Base-by-base conservation (phyloP, 1,140 invertebrate species). In the Cecropterus lyciades region DNA sequence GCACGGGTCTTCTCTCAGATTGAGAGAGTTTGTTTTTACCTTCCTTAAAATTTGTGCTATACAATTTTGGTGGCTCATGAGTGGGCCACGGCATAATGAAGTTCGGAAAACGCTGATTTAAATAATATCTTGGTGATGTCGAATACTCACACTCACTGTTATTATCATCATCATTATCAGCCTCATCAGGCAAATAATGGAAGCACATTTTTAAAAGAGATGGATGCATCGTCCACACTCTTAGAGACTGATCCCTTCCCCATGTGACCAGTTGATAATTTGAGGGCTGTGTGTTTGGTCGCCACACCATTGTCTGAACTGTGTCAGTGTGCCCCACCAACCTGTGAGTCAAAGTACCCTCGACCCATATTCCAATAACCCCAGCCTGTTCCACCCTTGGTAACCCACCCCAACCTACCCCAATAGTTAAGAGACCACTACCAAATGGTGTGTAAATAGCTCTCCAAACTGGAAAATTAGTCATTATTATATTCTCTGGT, bases 291-390 rank as follows among this genome's bases (percentile, higher is more conserved):
- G 92, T 91, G 83, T 95, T 94, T 43, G 95, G 94, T 65, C 97
- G 94, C 98, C 98, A 99, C 72, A 97, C 97, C 95, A 99, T 99
- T 79, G 99, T 98, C 37, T 99, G 92, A 33, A 99, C 97, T 37
- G 98, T 97, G 93, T 99, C 98, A 1, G 96, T 96, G 82, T 99
- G 98, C 0, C 98, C 98, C 37, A 97, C 95, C 92, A 99, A 98
- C 52, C 90, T 82, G 55, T 92, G 90, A 11, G 85, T 87, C 43
- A 93, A 73, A 9, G 82, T 70, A 6, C 90, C 89, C 10, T 84
- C 83, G 13, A 92, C 89, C 92, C 92, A 93, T 16, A 93, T 90
- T 9, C 90, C 92, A 46, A 93, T 91, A 0, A 92, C 91, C 4
- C 92, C 92, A 13, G 92, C 86, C 67, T 92, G 90, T 66, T 93